Evolutionary conservation across 1,140 invertebrate species (phyloP).

Genomic region (Drosophila pandora): DNA sequence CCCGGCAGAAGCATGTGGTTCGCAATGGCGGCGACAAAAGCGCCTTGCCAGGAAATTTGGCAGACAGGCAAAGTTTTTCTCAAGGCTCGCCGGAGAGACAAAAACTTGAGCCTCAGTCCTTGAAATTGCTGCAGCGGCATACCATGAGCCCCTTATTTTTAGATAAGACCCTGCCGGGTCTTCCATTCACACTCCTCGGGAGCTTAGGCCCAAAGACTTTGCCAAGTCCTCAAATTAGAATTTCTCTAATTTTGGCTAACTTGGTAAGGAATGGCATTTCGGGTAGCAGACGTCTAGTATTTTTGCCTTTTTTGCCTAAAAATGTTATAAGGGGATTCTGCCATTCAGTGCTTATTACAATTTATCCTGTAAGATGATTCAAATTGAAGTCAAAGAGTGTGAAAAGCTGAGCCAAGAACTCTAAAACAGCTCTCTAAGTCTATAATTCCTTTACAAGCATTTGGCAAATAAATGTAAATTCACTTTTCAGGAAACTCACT

Average conservation of each 20-base stretch:
- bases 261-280: conserved; percentile 10
- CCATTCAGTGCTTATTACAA: background rate
- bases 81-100: conserved; percentile 14
- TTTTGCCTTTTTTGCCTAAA: conserved; percentile 1
- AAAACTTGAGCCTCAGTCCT: conserved; percentile 63
- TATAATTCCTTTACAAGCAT: no score
- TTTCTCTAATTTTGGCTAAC: conserved; percentile 30
- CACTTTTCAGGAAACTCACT: background rate
- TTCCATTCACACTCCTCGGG: conserved; percentile 24
- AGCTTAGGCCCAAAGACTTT: conserved; percentile 24
- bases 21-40: conserved; percentile 41
- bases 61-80: conserved; percentile 58
- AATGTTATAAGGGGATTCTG: background rate
- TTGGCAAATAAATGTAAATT: background rate
- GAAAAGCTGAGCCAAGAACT: background rate
- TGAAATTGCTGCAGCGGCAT: conserved; percentile 43
- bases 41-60: conserved; percentile 51
- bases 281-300: conserved; percentile 13
- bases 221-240: conserved; percentile 48
- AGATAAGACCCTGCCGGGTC: conserved; percentile 51
- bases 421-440: no score
- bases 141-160: conserved; percentile 61
- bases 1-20: conserved; percentile 4
- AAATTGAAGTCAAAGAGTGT: background rate
- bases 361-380: background rate